Evolutionary conservation across 2,888 invertebrate species (phyloP).

Genomic region (Cremastobaeus sp.): DNA sequence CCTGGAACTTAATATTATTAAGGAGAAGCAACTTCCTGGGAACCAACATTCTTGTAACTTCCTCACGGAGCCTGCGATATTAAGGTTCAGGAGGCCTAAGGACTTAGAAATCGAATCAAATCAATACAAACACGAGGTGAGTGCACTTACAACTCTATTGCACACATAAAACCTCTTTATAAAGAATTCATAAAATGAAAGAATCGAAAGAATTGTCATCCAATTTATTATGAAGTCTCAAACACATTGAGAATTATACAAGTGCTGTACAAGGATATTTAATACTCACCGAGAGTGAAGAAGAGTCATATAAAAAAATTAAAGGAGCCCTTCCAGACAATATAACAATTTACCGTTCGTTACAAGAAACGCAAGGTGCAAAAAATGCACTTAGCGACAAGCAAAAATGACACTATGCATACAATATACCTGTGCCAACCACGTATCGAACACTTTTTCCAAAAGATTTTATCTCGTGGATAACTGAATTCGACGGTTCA

Average conservation of each 20-base stretch:
- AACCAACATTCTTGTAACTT: background rate
- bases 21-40: background rate
- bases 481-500: background rate
- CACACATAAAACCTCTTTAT: background rate
- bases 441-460: background rate
- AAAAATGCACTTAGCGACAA: background rate
- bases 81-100: background rate
- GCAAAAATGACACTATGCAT: conserved; percentile 9
- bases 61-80: background rate
- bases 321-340: background rate
- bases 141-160: background rate
- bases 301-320: background rate
- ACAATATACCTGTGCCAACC: background rate
- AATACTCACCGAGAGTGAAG: background rate
- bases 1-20: too few species aligned
- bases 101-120: background rate
- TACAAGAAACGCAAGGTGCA: background rate
- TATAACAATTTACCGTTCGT: background rate
- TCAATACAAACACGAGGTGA: background rate
- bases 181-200: too few species aligned
- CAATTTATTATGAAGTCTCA: too few species aligned
- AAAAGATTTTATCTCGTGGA: conserved; percentile 1
- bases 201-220: too few species aligned
- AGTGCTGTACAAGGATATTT: background rate
- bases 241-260: background rate